These are phyloP conservation scores for Nibea coibor DNA, from an alignment of 2,113 vertebrate species.

Conservation along the genomic window DNA sequence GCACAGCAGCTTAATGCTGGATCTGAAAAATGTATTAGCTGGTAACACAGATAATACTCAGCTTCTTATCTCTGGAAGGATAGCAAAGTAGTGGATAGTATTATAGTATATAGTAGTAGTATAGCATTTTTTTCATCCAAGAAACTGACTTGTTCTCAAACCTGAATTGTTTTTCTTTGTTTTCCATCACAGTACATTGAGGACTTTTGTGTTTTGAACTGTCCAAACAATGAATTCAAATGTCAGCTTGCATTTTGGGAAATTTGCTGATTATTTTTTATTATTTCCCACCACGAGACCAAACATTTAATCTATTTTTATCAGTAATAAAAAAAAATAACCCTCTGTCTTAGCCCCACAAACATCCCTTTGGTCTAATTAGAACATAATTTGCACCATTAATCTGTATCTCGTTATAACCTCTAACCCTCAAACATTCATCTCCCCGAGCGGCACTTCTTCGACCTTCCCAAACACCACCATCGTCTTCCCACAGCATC, in stretches of 20 bases:
- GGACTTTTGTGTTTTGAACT: background rate
- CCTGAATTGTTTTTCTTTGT: background rate
- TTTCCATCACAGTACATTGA: background rate
- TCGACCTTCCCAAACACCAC: background rate
- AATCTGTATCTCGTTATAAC: background rate
- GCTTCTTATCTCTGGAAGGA: too few species aligned
- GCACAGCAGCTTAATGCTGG: too few species aligned
- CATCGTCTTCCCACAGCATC: background rate
- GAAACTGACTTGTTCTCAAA: background rate
- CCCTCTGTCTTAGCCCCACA: background rate
- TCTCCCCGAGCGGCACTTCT: background rate
- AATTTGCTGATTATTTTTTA: too few species aligned
- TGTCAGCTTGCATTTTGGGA: too few species aligned
- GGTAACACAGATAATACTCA: too few species aligned
- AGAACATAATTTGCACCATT: background rate
- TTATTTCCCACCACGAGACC: too few species aligned
- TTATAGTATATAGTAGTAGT: too few species aligned
- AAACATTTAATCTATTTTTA: background rate
- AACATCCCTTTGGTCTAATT: background rate
- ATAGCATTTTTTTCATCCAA: too few species aligned
- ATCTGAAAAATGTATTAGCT: too few species aligned
- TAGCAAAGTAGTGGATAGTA: too few species aligned
- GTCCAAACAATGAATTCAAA: background rate
- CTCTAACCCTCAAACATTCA: background rate
- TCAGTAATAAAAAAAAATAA: background rate